These are phyloP conservation scores for Mamestra configurata DNA, from an alignment of 1,140 invertebrate species.

Conservation along the genomic window DNA sequence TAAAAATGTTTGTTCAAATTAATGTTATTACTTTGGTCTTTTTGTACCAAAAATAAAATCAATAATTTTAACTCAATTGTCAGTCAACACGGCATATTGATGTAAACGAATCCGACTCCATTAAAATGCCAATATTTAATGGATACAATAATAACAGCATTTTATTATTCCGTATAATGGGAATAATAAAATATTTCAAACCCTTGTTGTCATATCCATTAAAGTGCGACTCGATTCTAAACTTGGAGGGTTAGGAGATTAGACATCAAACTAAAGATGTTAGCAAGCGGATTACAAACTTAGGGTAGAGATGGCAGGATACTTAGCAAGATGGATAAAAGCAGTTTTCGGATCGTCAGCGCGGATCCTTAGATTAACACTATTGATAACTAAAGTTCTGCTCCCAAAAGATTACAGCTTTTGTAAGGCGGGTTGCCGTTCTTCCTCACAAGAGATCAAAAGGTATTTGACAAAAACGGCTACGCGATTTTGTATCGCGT, in stretches of 20 bases:
- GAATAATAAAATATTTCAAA: background rate
- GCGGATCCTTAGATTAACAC: background rate
- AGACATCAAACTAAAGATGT: background rate
- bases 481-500: too few relatives aligned
- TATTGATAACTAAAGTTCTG: background rate
- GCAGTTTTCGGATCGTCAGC: background rate
- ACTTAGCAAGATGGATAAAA: background rate
- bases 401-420: background rate
- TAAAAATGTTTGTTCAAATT: background rate
- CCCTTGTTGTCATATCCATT: background rate
- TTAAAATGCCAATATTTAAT: background rate
- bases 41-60: background rate
- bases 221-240: background rate
- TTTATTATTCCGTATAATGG: background rate
- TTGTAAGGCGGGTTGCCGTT: too few relatives aligned
- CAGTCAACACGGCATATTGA: background rate
- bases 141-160: background rate
- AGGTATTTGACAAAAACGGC: background rate
- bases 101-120: background rate
- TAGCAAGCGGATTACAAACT: background rate
- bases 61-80: background rate
- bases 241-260: background rate
- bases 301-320: background rate
- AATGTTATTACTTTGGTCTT: constrained; percentile 6
- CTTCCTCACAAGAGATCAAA: background rate